Base-by-base conservation (phyloP, 2,113 vertebrate species). In the Aldabrachelys gigantea region DNA sequence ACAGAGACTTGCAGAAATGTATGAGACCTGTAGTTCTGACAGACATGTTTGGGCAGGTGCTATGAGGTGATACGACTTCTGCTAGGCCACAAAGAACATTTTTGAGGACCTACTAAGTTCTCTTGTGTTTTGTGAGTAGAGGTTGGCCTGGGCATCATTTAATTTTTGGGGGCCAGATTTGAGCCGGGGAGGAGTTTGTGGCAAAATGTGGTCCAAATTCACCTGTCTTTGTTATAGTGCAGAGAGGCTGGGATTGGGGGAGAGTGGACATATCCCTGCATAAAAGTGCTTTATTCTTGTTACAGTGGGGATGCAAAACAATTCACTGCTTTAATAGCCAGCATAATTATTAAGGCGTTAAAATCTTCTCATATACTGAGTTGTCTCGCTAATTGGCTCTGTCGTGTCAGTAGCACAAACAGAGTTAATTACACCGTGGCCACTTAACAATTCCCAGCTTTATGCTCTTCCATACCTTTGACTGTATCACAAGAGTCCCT, bases 351-450 rank as follows among this genome's bases (percentile, higher is more conserved):
- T 49, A 85, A 52, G 22, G 81, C 90, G 89, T 90, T 96, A 93
- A 95, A 96, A 95, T 85, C 89, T 93, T 86, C 92, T 92, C 87
- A 85, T 94, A 83, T 35, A 92, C 69, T 0, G 0, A 91, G 57
- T 90, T 8, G 1, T 81, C 35, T 93, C 88, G 81, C 59, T 92
- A 95, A 95, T 87, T 97, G 90, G 75, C 52, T 92, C 22, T 87
- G 59, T 76, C 65, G 31, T 94, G 84, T 35, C 79, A 75, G 84
- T 59, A 2, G 3, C 59, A 56, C 24, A 31, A 69, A 41, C 44
- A 83, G 85, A 65, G 27, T 2, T 88, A 90, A 72, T 80, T 56
- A 81, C 13, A 57, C 38, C 0, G 10, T 91, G 89, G 50, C 72
- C 93, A 8, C 69, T 92, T 80, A n/a, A 0, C 89, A 91, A 84